Evolutionary conservation across 2,888 invertebrate species (phyloP).

Genomic region (Drosophila histrio): DNA sequence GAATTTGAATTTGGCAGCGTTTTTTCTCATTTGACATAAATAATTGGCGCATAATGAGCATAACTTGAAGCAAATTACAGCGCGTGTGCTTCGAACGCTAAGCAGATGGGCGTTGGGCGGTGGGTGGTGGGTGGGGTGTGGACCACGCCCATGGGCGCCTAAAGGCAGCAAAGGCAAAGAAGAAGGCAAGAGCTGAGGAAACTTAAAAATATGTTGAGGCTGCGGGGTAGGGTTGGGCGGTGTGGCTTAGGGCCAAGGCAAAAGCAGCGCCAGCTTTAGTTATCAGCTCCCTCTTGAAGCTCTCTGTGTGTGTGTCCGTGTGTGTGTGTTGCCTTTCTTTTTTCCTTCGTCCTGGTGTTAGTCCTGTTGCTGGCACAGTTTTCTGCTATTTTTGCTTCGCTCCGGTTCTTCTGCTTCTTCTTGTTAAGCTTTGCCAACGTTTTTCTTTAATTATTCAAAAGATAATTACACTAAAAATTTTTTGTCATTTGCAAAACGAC

Average conservation of each 20-base stretch:
- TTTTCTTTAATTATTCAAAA: constrained; percentile 82
- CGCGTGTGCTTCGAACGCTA: constrained; percentile 61
- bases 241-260: constrained; percentile 18
- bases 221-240: constrained; percentile 3
- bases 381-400: constrained; percentile 48
- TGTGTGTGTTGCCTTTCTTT: constrained; percentile 7
- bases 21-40: constrained; percentile 62
- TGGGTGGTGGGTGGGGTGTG: not conserved
- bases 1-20: constrained; percentile 35
- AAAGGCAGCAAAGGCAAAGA: constrained; percentile 16
- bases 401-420: constrained; percentile 22
- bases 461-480: constrained; percentile 79
- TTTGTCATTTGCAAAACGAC: constrained; percentile 62
- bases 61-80: constrained; percentile 73
- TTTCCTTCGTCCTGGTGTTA: constrained; percentile 27
- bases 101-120: constrained; percentile 27
- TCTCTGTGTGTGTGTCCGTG: constrained; percentile 11
- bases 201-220: constrained; percentile 65
- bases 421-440: constrained; percentile 68
- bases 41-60: constrained; percentile 79
- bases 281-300: constrained; percentile 40
- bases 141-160: constrained; percentile 35
- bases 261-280: constrained; percentile 36
- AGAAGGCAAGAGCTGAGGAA: constrained; percentile 24
- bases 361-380: constrained; percentile 50